A percentile compares a stretch with the other conserved stretches of the same genome.
Conservation (phyloP, 2,888 invertebrate species). For the Scrobipalpa costella region DNA sequence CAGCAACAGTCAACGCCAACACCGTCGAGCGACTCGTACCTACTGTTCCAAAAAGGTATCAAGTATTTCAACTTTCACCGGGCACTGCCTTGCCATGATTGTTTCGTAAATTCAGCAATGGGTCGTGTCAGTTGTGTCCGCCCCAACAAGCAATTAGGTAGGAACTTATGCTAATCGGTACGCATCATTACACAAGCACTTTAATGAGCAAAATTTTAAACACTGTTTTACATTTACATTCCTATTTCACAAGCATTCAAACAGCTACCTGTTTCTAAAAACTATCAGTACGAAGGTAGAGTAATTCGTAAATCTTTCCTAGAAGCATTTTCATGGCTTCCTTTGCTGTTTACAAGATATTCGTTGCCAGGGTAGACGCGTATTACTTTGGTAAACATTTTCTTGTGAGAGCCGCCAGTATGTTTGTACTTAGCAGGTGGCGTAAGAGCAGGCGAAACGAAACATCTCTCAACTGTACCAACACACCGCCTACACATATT, state of each 20-base stretch:
- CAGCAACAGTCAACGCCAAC: conserved; percentile 31
- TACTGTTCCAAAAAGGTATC: conserved; percentile 44
- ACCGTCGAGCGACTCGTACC: conserved; percentile 22
- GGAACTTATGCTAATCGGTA: conserved; percentile 29
- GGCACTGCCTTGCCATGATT: conserved; percentile 40
- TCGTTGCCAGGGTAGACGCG: background rate
- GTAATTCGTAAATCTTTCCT: background rate
- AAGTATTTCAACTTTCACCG: conserved; percentile 56
- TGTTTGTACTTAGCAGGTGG: conserved; percentile 16
- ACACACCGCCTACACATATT: conserved; percentile 24
- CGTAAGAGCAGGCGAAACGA: conserved; percentile 24
- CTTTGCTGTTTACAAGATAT: background rate
- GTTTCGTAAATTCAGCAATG: conserved; percentile 47
- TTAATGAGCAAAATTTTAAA: conserved; percentile 19
- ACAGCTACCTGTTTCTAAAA: no score
- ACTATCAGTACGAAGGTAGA: background rate
- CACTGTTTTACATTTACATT: conserved; percentile 9
- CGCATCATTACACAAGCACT: conserved; percentile 31
- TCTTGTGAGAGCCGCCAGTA: background rate
- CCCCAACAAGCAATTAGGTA: conserved; percentile 32
- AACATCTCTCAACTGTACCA: conserved; percentile 24
- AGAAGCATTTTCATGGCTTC: background rate
- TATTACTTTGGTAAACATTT: background rate
- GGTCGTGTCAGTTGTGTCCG: conserved; percentile 34
- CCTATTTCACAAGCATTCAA: conserved; percentile 5